Conservation (phyloP, 2,113 vertebrate species). For the Bucco capensis region DNA sequence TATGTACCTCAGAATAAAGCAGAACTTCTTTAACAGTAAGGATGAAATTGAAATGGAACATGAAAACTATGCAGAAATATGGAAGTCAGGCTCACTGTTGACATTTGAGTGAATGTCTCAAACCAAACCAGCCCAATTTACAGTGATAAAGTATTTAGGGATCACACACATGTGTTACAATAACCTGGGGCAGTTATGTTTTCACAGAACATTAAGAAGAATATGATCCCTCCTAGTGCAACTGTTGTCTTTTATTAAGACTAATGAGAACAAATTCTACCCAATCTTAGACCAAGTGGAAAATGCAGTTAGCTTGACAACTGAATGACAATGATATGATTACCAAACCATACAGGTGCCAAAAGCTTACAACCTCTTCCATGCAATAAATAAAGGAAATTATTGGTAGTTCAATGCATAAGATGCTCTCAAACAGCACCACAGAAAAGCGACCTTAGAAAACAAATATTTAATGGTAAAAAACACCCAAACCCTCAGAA, state of each 20-base stretch:
- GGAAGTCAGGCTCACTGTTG: background rate
- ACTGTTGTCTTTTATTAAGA: conserved; percentile 15
- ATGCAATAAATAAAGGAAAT: conserved; percentile 4
- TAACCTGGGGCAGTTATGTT: background rate
- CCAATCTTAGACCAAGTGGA: conserved; percentile 22
- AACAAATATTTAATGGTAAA: background rate
- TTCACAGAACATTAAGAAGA: conserved; percentile 41
- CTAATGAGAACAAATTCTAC: conserved; percentile 52
- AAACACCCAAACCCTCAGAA: background rate
- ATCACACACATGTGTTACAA: background rate
- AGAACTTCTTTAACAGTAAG: background rate
- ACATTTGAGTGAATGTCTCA: background rate
- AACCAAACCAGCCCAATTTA: background rate
- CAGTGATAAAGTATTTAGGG: background rate
- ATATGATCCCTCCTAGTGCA: background rate
- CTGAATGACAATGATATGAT: conserved; percentile 36
- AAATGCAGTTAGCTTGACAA: conserved; percentile 65
- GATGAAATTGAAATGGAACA: background rate
- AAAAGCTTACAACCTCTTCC: conserved; percentile 3
- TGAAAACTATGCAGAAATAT: background rate
- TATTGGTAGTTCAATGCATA: background rate
- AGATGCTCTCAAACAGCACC: background rate
- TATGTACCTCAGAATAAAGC: background rate
- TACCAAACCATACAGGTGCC: conserved; percentile 25
- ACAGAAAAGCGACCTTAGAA: background rate